Evolutionary conservation across 2,888 invertebrate species (phyloP), one percentile per base, ranked within the genome.

Genomic region (Cyclophora albipunctata): DNA sequence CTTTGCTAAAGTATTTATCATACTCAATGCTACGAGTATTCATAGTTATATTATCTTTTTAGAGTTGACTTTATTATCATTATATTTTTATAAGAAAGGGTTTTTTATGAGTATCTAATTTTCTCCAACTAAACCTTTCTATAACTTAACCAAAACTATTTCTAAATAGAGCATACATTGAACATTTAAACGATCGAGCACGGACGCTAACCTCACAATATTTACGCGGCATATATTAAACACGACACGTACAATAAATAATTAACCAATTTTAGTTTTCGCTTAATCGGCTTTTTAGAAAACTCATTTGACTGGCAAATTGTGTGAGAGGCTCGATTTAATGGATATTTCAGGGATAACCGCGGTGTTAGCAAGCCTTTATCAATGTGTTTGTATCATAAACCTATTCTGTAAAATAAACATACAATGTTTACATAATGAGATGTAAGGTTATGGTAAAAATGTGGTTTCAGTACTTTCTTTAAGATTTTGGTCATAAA

Each of bases 271-370:
- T 84, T 81, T 81, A 85, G 84, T 85, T 86, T 83, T 71, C 74
- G 86, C 88, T 82, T 84, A 84, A 84, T 86, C 81, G 77, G 85
- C 86, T 81, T 84, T 86, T 87, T 86, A 87, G 88, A 80, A 81
- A 84, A 84, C 81, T 84, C 83, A 87, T 85, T 85, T 85, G 78
- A 80, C 79, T 80, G 77, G 81, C 74, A 84, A 86, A 85, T 84
- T 85, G 75, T 81, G 75, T 72, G 73, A 73, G 73, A 73, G 67
- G 69, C 60, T 71, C 60, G 63, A 61, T 63, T 66, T 68, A 73
- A 77, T 77, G 69, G 72, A 75, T 74, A 75, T 73, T 58, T 73
- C 67, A 71, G 61, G 59, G 68, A 63, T 70, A 71, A 69, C 62
- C 66, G 66, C 64, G 60, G 63, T 53, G 56, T 57, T 57, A 58